Conservation (phyloP, 2,797 vertebrate genomes). For the Cetoscarus ocellatus region DNA sequence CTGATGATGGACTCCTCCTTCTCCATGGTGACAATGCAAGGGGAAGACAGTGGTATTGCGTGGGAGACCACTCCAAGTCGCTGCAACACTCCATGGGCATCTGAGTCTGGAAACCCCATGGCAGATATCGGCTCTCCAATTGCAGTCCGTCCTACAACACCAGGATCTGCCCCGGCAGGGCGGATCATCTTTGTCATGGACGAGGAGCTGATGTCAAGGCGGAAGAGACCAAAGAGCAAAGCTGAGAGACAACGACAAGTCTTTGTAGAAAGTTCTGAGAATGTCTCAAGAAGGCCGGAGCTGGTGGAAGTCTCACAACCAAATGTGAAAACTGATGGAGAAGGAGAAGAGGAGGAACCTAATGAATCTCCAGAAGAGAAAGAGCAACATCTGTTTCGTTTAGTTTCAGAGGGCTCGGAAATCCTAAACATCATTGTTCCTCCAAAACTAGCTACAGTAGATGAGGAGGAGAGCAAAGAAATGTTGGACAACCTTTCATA, state of each 20-base stretch:
- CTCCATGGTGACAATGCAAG: constrained; percentile 94
- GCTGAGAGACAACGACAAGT: constrained; percentile 25
- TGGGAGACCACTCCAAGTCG: constrained; percentile 92
- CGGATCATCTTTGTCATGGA: constrained; percentile 92
- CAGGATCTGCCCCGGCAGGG: constrained; percentile 86
- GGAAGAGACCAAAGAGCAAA: constrained; percentile 74
- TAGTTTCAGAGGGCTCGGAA: constrained; percentile 94
- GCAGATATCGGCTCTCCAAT: constrained; percentile 74
- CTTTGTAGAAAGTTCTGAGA: constrained; percentile 48
- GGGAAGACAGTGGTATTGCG: constrained; percentile 92
- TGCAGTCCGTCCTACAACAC: constrained; percentile 40
- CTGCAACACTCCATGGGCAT: constrained; percentile 90
- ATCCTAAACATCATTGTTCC: constrained; percentile 93
- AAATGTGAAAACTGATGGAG: constrained; percentile 68
- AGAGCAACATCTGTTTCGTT: constrained; percentile 86
- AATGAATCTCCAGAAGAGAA: constrained; percentile 71
- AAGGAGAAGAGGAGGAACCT: constrained; percentile 41
- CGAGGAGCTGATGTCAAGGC: constrained; percentile 85
- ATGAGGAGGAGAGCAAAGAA: constrained; percentile 91
- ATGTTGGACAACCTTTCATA: constrained; percentile 92
- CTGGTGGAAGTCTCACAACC: constrained; percentile 80
- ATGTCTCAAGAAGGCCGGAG: constrained; percentile 74
- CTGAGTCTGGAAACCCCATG: constrained; percentile 83
- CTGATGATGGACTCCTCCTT: constrained; percentile 93
- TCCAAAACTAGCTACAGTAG: constrained; percentile 85